Conservation (phyloP, 2,113 vertebrate genomes). For the Rynchops niger region DNA sequence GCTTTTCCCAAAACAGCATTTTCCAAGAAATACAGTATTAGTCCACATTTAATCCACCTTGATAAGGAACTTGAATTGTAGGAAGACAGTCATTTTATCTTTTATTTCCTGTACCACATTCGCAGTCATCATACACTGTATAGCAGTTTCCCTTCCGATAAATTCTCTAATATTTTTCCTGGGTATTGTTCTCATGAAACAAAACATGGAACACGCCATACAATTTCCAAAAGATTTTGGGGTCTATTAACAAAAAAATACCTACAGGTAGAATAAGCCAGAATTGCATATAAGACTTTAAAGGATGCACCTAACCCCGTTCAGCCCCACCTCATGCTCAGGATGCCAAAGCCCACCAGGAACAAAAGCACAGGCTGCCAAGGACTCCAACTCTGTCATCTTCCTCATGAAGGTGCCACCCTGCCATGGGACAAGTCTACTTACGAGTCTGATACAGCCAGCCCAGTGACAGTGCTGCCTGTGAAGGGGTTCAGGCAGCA, state of each 20-base stretch:
- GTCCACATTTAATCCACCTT: not conserved
- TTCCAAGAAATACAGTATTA: constrained; percentile 1
- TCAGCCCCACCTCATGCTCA: not conserved
- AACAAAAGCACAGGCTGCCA: not conserved
- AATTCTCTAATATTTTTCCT: not conserved
- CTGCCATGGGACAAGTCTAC: not conserved
- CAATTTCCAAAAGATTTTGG: not conserved
- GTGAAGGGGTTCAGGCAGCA: not conserved
- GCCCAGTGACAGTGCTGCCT: not conserved
- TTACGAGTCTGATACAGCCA: not conserved
- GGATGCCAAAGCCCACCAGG: not conserved
- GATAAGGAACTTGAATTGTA: not conserved
- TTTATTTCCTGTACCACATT: not conserved
- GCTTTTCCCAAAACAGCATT: not conserved
- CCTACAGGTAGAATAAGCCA: not conserved
- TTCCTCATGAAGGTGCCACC: not conserved
- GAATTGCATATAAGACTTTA: not conserved
- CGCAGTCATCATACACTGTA: not conserved
- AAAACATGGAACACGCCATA: not conserved
- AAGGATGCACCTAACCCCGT: not conserved
- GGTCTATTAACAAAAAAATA: not conserved
- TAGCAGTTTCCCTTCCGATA: not conserved
- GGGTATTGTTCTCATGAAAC: not conserved
- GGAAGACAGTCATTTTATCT: not conserved
- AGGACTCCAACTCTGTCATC: not conserved